Percentiles rank a stretch among this genome's conserved stretches.
Conservation (phyloP, 2,113 vertebrate genomes). For the Tachysurus vachellii region DNA sequence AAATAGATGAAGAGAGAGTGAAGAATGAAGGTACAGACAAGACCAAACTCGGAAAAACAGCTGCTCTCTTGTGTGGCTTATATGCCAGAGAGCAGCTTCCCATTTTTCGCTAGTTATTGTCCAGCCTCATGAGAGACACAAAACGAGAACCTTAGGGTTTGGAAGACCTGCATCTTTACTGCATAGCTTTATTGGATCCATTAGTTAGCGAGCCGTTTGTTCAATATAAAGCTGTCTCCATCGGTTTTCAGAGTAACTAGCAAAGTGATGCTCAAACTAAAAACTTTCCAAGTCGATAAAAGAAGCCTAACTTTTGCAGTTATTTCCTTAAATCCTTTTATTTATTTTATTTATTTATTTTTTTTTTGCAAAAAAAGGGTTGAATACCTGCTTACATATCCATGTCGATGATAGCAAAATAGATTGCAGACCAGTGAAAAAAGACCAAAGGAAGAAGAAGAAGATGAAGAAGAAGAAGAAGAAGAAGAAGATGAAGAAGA, state of each 20-base stretch:
- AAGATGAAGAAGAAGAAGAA: too few species aligned
- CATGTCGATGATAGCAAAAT: background rate
- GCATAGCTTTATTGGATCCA: constrained; percentile 25
- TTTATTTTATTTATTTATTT: too few species aligned
- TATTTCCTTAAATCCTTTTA: background rate
- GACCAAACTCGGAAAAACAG: background rate
- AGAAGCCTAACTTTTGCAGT: background rate
- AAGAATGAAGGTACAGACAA: constrained; percentile 16
- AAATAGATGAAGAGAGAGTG: constrained; percentile 2
- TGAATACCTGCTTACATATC: too few species aligned
- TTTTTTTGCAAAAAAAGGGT: background rate
- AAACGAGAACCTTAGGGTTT: background rate
- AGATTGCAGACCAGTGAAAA: background rate
- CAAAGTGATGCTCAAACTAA: background rate
- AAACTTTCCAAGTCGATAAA: background rate
- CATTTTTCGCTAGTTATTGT: constrained; percentile 16
- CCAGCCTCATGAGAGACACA: constrained; percentile 6
- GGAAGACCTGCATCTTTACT: constrained; percentile 7
- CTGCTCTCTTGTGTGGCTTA: background rate
- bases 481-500: too few species aligned
- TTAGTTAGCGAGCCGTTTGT: constrained; percentile 20
- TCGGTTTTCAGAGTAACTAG: background rate
- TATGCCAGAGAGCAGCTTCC: background rate
- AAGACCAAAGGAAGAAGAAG: background rate
- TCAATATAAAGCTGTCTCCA: constrained; percentile 11